Base-by-base conservation (phyloP, 2,113 vertebrate species). In the Psittacula cyanocephala region DNA sequence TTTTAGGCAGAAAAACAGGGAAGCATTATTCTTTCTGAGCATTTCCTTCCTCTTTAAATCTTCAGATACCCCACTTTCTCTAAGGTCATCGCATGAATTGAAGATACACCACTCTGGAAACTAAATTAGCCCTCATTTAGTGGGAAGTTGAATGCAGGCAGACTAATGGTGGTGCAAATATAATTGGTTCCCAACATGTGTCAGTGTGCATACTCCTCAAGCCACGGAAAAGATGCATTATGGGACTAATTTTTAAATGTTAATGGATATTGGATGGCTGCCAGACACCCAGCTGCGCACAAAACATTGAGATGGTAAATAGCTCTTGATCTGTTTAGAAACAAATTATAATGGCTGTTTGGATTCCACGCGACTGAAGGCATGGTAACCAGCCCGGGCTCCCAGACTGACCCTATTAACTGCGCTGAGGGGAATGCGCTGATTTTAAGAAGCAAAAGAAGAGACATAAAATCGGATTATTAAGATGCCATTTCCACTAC, bases 261-360 rank as follows among this genome's bases (percentile, higher is more conserved):
- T 98, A 98, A 98, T 98, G 98, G 98, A 97, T 98, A 97, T 97
- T 98, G 98, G 98, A 97, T 97, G 97, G 97, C 97, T 98, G 98
- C 98, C 98, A 98, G 98, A 97, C 95, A 97, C 98, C 98, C 98
- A 98, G 98, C 98, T 98, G 98, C 97, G 98, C 97, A 97, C 97
- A 97, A 98, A 98, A 98, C 98, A 97, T 97, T 94, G 97, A 97
- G 97, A 98, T 98, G 97, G 98, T 98, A 98, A 98, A 98, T 98
- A 98, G 98, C 98, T 98, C 98, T 98, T 98, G 98, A 98, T 98
- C 98, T 98, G 98, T 98, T 98, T 98, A 98, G 98, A 98, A 98
- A 98, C 98, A 98, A 98, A 98, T 97, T 98, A 97, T 98, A 98
- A 97, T 97, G 97, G 98, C 97, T 98, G 97, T 98, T 97, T 98